Conservation (phyloP, 2,797 vertebrate species). For the Hapalemur alaotrensis region DNA sequence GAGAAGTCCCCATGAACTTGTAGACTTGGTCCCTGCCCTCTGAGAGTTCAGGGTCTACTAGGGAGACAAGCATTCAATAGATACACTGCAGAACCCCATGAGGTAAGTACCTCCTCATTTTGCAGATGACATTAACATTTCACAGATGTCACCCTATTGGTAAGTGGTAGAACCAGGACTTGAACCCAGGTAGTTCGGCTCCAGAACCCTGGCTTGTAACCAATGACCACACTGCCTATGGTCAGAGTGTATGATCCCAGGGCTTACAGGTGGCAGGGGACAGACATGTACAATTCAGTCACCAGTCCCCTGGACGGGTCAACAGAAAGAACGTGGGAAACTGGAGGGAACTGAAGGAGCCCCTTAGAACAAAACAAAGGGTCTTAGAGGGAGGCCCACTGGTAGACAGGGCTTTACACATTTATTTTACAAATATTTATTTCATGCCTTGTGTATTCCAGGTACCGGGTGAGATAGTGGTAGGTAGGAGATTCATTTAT, state of each 20-base stretch:
- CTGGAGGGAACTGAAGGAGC: neutral
- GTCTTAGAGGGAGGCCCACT: neutral
- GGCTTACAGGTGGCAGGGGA: neutral
- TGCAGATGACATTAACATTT: neutral
- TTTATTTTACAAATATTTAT: slow-evolving; percentile 7
- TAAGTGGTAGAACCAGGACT: neutral
- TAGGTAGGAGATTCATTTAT: neutral
- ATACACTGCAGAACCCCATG: neutral
- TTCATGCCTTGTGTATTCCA: neutral
- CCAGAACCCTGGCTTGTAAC: neutral
- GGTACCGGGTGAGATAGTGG: neutral
- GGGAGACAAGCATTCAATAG: neutral
- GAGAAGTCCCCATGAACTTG: neutral
- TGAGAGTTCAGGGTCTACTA: neutral
- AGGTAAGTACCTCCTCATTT: neutral
- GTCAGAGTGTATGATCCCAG: neutral
- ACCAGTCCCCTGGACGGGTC: neutral
- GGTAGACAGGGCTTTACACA: neutral
- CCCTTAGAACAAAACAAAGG: neutral
- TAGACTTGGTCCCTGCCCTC: neutral
- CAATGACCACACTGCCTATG: neutral
- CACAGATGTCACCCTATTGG: neutral
- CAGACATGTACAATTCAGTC: neutral
- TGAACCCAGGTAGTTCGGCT: neutral
- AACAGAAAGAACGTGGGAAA: neutral